Conservation (phyloP, 2,888 invertebrate species). For the Hemaris fuciformis region DNA sequence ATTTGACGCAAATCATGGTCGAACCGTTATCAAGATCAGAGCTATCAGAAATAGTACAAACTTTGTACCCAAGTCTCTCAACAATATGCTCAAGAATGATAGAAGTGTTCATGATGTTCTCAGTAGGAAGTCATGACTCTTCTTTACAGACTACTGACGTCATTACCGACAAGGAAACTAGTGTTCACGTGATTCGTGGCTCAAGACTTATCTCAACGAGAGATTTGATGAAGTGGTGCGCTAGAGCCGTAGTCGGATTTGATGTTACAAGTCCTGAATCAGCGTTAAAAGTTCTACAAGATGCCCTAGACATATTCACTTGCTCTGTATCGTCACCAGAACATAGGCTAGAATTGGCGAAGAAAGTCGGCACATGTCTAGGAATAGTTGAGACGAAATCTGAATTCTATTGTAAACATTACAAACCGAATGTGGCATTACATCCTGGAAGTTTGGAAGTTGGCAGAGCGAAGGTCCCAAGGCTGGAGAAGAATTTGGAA, state of each 20-base stretch:
- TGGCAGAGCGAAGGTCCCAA: slow-evolving; percentile 84
- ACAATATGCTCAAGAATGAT: slow-evolving; percentile 89
- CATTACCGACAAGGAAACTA: slow-evolving; percentile 40
- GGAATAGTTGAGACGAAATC: slow-evolving; percentile 92
- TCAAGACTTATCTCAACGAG: slow-evolving; percentile 89
- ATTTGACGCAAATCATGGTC: slow-evolving; percentile 90
- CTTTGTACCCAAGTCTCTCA: slow-evolving; percentile 85
- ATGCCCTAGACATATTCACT: slow-evolving; percentile 95
- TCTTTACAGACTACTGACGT: slow-evolving; percentile 65
- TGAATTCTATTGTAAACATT: slow-evolving; percentile 88
- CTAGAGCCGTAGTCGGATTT: slow-evolving; percentile 87
- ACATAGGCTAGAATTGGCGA: slow-evolving; percentile 85
- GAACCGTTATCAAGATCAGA: slow-evolving; percentile 89
- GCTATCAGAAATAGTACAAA: slow-evolving; percentile 86
- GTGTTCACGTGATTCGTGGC: slow-evolving; percentile 60
- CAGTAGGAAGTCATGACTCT: slow-evolving; percentile 84
- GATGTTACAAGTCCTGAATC: slow-evolving; percentile 86
- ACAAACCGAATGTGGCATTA: slow-evolving; percentile 88
- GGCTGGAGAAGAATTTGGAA: slow-evolving; percentile 65
- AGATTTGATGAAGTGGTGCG: slow-evolving; percentile 96
- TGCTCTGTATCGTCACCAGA: slow-evolving; percentile 86
- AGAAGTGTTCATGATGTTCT: slow-evolving; percentile 91
- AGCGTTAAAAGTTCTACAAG: slow-evolving; percentile 88
- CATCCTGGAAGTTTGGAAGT: slow-evolving; percentile 83
- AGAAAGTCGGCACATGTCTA: slow-evolving; percentile 88